These are phyloP conservation scores for Erinaceus europaeus DNA, from an alignment of 2,113 vertebrate genomes.

Conservation along the genomic window DNA sequence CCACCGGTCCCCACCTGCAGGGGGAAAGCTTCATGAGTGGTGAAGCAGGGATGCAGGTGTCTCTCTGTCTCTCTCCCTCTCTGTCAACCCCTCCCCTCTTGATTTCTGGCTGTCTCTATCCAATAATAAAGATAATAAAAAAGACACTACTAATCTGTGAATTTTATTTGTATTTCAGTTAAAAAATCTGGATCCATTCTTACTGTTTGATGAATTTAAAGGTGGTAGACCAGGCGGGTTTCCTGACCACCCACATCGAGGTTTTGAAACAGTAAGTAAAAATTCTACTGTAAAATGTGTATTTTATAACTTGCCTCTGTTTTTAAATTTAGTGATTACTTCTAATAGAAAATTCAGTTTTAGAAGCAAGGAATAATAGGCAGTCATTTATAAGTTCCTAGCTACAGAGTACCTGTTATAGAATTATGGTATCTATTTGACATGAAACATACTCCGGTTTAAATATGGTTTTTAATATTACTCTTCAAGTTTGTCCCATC, in stretches of 20 bases:
- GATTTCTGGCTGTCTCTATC: too few species aligned
- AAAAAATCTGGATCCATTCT: conserved; percentile 88
- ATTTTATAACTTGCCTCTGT: neutral
- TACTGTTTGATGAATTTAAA: conserved; percentile 90
- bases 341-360: conserved; percentile 25
- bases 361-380: neutral
- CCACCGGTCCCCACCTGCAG: too few species aligned
- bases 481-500: conserved; percentile 17
- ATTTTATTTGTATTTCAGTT: conserved; percentile 80
- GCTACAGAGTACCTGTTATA: neutral
- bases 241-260: conserved; percentile 90
- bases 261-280: conserved; percentile 89
- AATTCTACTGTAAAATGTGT: neutral
- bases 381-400: conserved; percentile 19
- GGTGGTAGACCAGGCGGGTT: conserved; percentile 87
- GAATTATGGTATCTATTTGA: conserved; percentile 13
- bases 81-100: too few species aligned
- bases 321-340: neutral
- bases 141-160: conserved; percentile 40
- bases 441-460: neutral
- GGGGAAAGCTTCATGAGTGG: too few species aligned
- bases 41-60: too few species aligned
- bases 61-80: too few species aligned
- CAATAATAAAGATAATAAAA: too few species aligned
- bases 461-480: neutral